Conservation (phyloP, 2,797 vertebrate species). For the Mormyrus proboscirostris region DNA sequence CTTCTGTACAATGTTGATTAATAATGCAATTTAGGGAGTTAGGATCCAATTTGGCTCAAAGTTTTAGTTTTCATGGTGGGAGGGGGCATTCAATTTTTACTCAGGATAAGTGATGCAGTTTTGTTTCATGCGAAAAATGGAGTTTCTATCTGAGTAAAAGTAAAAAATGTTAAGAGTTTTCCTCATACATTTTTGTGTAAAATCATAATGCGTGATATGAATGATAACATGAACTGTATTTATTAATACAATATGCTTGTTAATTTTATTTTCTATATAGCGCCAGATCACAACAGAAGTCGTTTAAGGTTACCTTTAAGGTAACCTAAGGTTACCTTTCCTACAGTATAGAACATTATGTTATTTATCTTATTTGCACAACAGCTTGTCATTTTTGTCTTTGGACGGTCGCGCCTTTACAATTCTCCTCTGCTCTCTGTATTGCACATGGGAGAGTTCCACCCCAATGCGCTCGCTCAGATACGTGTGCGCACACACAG, state of each 20-base stretch:
- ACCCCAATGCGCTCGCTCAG: no score
- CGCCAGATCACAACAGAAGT: not conserved
- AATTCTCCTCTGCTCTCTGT: no score
- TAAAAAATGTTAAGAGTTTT: not conserved
- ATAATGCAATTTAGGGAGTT: slow-evolving; percentile 10
- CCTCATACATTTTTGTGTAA: not conserved
- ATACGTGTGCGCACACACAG: no score
- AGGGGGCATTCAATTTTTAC: not conserved
- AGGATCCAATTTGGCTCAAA: not conserved
- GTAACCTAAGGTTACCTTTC: not conserved
- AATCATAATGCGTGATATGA: not conserved
- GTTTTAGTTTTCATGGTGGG: not conserved
- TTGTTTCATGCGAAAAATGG: not conserved
- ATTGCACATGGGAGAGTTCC: no score
- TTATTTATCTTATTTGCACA: not conserved
- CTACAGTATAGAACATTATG: not conserved
- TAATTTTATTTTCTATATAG: not conserved
- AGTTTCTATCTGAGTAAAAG: not conserved
- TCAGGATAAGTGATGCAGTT: not conserved
- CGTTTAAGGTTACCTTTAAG: not conserved
- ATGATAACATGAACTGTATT: not conserved
- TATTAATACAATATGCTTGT: not conserved
- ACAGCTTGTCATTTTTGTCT: no score
- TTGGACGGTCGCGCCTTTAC: no score
- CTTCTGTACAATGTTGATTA: not conserved